These are phyloP conservation scores for Australoheros scitulus DNA, from an alignment of 2,113 vertebrate genomes.

Conservation along the genomic window DNA sequence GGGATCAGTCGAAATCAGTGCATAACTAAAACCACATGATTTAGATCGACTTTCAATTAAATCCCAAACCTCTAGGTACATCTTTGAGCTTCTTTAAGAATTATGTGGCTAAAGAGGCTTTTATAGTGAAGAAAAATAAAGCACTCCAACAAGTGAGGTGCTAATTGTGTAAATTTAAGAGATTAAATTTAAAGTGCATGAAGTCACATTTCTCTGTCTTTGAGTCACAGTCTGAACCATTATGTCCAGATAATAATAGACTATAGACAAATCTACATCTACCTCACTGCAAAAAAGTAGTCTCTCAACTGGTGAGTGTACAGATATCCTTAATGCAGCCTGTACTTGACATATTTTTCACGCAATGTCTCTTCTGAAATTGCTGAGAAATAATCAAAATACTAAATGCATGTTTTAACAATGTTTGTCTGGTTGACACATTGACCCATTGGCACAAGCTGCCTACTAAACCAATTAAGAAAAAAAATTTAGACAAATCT, in stretches of 20 bases:
- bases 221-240: not conserved
- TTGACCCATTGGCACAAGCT: not conserved
- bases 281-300: slow-evolving; percentile 27
- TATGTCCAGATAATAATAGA: not conserved
- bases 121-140: not conserved
- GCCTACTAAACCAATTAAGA: not conserved
- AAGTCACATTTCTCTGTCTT: not conserved
- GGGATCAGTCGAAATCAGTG: not conserved
- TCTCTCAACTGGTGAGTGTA: not conserved
- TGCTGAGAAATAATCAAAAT: not conserved
- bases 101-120: not conserved
- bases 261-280: not conserved
- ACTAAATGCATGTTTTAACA: not conserved
- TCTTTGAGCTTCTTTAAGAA: not conserved
- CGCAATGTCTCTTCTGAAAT: not conserved
- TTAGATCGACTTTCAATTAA: not conserved
- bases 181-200: not conserved
- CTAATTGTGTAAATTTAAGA: not conserved
- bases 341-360: not conserved
- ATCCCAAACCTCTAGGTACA: not conserved
- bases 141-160: not conserved
- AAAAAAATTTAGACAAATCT: not conserved
- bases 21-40: not conserved
- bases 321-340: not conserved
- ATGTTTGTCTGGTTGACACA: slow-evolving; percentile 5